Evolutionary conservation across 2,797 vertebrate species (phyloP).

Genomic region (Oryzias sinensis): DNA sequence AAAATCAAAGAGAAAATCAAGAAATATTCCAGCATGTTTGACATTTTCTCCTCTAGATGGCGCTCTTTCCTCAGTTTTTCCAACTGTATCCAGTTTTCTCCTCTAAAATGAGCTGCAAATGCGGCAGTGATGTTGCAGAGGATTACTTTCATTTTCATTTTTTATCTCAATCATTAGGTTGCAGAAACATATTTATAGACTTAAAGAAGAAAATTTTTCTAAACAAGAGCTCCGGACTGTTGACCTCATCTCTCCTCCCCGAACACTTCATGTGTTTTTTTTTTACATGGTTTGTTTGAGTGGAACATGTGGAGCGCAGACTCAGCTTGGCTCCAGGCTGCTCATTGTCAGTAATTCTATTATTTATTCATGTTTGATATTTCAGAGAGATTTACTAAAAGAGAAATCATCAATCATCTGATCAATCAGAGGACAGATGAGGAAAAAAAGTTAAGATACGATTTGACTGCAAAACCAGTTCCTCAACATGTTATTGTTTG

Average conservation of each 20-base stretch:
- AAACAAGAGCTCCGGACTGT: conserved; percentile 55
- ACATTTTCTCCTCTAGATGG: conserved; percentile 55
- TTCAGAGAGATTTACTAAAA: too few relatives aligned
- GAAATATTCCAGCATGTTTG: not conserved
- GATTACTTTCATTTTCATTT: not conserved
- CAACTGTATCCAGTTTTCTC: not conserved
- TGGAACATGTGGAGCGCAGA: conserved; percentile 53
- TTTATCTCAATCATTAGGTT: conserved; percentile 13
- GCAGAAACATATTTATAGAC: conserved; percentile 12
- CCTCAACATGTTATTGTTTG: too few relatives aligned
- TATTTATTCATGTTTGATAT: too few relatives aligned
- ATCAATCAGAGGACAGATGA: too few relatives aligned
- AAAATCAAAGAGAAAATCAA: too few relatives aligned
- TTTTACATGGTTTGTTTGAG: conserved; percentile 9
- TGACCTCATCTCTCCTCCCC: conserved; percentile 21
- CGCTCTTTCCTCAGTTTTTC: conserved; percentile 47
- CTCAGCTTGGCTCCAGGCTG: conserved; percentile 22
- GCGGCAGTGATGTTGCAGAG: conserved; percentile 10
- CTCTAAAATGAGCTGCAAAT: conserved; percentile 12
- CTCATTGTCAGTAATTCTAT: too few relatives aligned
- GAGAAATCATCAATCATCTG: too few relatives aligned
- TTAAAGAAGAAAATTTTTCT: conserved; percentile 1
- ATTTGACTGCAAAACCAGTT: too few relatives aligned
- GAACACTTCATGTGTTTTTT: not conserved
- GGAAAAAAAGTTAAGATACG: too few relatives aligned